Conservation (phyloP, 2,797 vertebrate genomes). For the Esox masquinongy region DNA sequence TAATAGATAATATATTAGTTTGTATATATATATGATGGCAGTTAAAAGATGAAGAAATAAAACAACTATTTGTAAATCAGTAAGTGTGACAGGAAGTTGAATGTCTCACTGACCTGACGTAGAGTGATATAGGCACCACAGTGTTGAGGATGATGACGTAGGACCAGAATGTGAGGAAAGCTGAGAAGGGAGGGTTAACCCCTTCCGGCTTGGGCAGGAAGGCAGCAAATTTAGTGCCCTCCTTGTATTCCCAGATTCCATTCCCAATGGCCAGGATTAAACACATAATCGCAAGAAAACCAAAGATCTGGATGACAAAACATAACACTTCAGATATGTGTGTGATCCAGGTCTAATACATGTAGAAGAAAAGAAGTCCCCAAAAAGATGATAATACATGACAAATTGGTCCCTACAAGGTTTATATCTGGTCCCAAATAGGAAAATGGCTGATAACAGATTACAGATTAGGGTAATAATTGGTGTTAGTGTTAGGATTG, state of each 20-base stretch:
- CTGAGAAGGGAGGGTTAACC: constrained; percentile 71
- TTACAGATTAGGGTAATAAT: too few relatives aligned
- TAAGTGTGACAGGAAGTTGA: too few relatives aligned
- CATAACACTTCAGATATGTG: background rate
- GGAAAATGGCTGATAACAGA: too few relatives aligned
- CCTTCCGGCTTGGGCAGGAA: constrained; percentile 81
- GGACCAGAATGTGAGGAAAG: constrained; percentile 90
- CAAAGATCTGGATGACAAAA: constrained; percentile 82
- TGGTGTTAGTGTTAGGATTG: too few relatives aligned
- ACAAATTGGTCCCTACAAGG: too few relatives aligned
- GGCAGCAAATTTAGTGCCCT: constrained; percentile 80
- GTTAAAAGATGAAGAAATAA: too few relatives aligned
- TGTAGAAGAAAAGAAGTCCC: too few relatives aligned
- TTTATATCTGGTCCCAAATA: too few relatives aligned
- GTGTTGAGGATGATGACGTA: constrained; percentile 96
- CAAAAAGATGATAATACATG: too few relatives aligned
- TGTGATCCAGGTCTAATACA: background rate
- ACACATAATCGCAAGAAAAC: constrained; percentile 84
- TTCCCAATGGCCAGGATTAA: constrained; percentile 85
- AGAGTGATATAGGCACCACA: constrained; percentile 94
- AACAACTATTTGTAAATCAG: too few relatives aligned
- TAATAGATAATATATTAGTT: too few relatives aligned
- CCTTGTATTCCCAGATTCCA: constrained; percentile 82
- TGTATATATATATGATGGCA: too few relatives aligned
- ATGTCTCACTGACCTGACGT: constrained; percentile 82